Conservation (phyloP, 2,888 invertebrate species). For the Girardia tigrina region DNA sequence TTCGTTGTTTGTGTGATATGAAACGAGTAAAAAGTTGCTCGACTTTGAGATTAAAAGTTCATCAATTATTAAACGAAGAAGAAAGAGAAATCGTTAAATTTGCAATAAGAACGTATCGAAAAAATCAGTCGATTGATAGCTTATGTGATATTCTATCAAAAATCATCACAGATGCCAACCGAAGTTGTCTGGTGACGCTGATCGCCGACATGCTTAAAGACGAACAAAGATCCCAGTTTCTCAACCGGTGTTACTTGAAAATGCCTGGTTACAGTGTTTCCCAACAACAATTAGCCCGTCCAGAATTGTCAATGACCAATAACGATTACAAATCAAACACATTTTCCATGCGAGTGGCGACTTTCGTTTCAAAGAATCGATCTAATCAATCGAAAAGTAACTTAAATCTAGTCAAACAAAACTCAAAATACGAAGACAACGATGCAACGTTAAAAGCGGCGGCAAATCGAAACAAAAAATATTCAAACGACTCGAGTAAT, state of each 20-base stretch:
- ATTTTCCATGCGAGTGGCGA: background rate
- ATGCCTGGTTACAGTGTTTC: conserved; percentile 12
- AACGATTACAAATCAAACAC: conserved; percentile 7
- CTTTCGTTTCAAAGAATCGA: background rate
- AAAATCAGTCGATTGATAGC: conserved; percentile 24
- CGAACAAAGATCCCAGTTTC: background rate
- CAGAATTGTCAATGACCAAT: background rate
- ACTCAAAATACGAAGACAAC: background rate
- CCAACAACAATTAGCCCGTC: background rate
- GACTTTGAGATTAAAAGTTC: conserved; percentile 24
- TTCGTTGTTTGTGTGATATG: background rate
- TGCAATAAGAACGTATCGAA: conserved; percentile 28
- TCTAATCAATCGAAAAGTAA: conserved; percentile 12
- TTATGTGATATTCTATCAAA: conserved; percentile 24
- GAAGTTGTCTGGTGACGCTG: background rate
- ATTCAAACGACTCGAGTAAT: background rate
- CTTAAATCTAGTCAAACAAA: conserved; percentile 13
- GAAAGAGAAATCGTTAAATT: conserved; percentile 29
- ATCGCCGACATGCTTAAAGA: conserved; percentile 12
- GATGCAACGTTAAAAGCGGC: conserved; percentile 8
- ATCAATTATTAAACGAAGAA: conserved; percentile 28
- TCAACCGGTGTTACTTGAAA: conserved; percentile 15
- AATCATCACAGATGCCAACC: conserved; percentile 25
- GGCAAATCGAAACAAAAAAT: background rate
- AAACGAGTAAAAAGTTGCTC: conserved; percentile 25